A percentile compares a stretch with the other conserved stretches of the same genome.
These are phyloP conservation scores for Mesocricetus auratus DNA, from an alignment of 2,113 vertebrate species.

Conservation along the genomic window DNA sequence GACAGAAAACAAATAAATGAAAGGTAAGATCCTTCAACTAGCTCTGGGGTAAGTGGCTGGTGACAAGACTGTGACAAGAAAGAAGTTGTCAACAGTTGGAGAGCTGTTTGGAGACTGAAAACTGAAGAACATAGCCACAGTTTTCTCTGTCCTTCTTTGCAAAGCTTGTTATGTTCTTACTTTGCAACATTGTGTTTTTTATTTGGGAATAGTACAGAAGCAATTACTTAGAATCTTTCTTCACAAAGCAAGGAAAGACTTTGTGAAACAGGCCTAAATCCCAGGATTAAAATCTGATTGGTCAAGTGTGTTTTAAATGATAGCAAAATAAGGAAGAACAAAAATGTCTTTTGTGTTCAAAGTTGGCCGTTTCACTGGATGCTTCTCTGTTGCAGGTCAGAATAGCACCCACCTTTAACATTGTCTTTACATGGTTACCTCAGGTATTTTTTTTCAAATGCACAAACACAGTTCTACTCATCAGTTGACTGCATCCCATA, in stretches of 20 bases:
- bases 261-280: background rate
- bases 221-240: slow-evolving; percentile 28
- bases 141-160: background rate
- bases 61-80: background rate
- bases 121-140: slow-evolving; percentile 3
- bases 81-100: background rate
- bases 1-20: background rate
- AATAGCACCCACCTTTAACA: background rate
- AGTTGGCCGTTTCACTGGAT: background rate
- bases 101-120: background rate
- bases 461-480: background rate
- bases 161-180: background rate
- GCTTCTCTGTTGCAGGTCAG: background rate
- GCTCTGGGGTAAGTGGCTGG: background rate
- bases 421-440: background rate
- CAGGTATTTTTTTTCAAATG: slow-evolving; percentile 19
- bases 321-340: slow-evolving; percentile 20
- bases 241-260: slow-evolving; percentile 25
- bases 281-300: background rate
- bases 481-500: background rate
- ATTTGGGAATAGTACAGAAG: slow-evolving; percentile 21
- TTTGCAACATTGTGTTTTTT: slow-evolving; percentile 45
- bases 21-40: background rate
- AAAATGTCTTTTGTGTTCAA: slow-evolving; percentile 37
- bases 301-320: background rate